phyloP scores from a whole-genome alignment of 2,113 vertebrate species.

The Urocolius indicus region DNA sequence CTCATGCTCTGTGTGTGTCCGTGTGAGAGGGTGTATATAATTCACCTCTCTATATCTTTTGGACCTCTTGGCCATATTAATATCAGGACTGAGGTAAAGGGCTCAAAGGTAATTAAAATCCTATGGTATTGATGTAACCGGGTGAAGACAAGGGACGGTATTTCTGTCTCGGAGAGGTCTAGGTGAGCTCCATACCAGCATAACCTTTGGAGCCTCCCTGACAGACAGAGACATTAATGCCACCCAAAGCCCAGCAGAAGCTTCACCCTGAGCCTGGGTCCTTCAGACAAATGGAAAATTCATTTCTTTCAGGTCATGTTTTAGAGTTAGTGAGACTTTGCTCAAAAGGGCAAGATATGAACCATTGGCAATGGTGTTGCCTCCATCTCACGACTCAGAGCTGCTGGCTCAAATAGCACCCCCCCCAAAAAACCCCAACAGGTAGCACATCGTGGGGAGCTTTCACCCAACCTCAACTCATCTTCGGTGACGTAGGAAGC shows the following conservation, averaged over 20 bases:
- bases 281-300: neutral
- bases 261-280: neutral
- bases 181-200: neutral
- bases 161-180: neutral
- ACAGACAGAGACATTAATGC: neutral
- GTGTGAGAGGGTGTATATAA: neutral
- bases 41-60: neutral
- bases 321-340: neutral
- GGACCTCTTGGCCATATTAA: neutral
- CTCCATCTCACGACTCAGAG: neutral
- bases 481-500: neutral
- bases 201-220: constrained; percentile 14
- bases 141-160: neutral
- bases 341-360: neutral
- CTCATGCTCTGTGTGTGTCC: neutral
- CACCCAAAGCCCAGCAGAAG: neutral
- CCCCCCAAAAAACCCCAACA: neutral
- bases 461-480: neutral
- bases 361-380: rapidly evolving
- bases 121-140: neutral
- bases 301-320: neutral
- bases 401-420: neutral
- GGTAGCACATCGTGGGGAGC: rapidly evolving
- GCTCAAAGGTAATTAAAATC: constrained; percentile 10
- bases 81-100: neutral